Conservation (phyloP, 2,888 invertebrate species). For the Acanthosepion lycidas region DNA sequence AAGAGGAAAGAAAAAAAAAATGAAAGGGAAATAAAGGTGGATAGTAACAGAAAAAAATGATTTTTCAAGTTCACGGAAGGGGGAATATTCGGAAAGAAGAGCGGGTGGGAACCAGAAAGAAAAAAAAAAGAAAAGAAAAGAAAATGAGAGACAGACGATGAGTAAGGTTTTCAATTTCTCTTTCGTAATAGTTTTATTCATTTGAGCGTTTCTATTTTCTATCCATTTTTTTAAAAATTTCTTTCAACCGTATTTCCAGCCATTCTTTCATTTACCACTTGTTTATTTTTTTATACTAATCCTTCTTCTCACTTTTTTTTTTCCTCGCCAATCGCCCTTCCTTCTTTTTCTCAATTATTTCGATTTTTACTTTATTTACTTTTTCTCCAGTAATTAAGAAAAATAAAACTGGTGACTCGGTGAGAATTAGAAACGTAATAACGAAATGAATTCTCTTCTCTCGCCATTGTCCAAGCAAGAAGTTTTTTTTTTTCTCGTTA, state of each 20-base stretch:
- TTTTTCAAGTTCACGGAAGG: too few relatives aligned
- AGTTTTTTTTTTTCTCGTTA: background rate
- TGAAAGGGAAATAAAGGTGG: background rate
- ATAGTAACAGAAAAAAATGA: background rate
- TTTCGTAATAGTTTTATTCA: background rate
- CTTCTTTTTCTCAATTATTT: background rate
- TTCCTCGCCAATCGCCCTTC: too few relatives aligned
- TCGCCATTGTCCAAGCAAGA: background rate
- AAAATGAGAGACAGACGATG: background rate
- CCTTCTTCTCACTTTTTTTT: background rate
- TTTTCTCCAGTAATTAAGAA: background rate
- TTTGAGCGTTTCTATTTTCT: background rate
- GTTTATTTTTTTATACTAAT: background rate
- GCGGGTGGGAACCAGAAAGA: background rate
- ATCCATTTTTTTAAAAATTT: too few relatives aligned
- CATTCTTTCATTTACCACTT: background rate
- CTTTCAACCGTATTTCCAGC: too few relatives aligned
- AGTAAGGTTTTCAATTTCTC: background rate
- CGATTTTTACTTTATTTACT: background rate
- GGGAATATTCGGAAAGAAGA: background rate
- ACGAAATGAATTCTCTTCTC: background rate
- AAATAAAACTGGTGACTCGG: too few relatives aligned
- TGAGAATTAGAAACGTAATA: background rate
- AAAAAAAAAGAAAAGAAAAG: background rate
- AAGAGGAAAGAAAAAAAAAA: background rate